Percentiles rank a stretch among this genome's conserved stretches.
Evolutionary conservation across 1,140 invertebrate genomes (phyloP).

Genomic region (Papilio polytes): DNA sequence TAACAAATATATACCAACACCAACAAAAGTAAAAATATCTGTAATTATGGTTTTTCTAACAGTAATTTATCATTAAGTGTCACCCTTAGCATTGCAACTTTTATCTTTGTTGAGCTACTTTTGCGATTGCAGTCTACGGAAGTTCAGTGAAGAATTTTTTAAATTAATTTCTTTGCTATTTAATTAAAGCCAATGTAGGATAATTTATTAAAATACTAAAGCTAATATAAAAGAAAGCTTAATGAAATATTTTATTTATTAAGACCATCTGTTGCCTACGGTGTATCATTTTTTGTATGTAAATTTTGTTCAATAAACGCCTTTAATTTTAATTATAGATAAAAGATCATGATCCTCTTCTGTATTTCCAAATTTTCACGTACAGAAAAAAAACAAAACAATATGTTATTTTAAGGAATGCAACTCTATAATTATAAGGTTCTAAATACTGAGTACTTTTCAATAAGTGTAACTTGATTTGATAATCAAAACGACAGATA

Average conservation of each 20-base stretch:
- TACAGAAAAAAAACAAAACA: too few relatives aligned
- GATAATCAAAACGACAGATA: too few relatives aligned
- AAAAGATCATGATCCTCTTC: too few relatives aligned
- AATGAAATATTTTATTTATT: background rate
- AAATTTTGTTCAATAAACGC: background rate
- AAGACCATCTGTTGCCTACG: background rate
- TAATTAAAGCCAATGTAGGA: background rate
- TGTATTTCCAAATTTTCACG: background rate
- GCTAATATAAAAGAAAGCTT: background rate
- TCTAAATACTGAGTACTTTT: background rate
- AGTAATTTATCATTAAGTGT: conserved; percentile 24
- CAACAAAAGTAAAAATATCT: background rate
- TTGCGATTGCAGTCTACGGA: background rate
- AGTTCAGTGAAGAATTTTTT: conserved; percentile 12
- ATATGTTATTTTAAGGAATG: too few relatives aligned
- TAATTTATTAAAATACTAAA: conserved; percentile 16
- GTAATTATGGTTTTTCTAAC: background rate
- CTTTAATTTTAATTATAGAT: too few relatives aligned
- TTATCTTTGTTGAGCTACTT: conserved; percentile 4
- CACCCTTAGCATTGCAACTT: background rate
- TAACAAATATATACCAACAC: background rate
- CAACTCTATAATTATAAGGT: background rate
- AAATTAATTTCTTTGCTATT: background rate
- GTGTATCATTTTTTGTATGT: background rate
- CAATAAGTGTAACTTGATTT: background rate